Evolutionary conservation across 2,797 vertebrate genomes (phyloP).

Genomic region (Furcifer pardalis): DNA sequence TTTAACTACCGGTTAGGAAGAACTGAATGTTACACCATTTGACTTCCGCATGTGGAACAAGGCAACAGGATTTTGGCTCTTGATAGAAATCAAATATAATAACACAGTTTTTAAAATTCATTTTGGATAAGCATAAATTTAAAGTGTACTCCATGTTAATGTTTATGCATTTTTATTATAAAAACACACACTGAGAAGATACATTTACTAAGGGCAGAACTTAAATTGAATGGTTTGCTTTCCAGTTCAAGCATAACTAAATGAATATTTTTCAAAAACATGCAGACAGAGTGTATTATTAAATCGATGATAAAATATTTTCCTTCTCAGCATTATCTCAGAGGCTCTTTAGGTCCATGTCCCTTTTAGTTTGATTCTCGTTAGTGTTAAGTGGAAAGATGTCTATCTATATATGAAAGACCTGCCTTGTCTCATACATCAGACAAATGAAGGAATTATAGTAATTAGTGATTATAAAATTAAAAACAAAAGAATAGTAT

Average conservation of each 20-base stretch:
- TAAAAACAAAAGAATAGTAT: background rate
- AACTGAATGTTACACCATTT: no score
- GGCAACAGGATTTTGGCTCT: no score
- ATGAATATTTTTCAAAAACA: background rate
- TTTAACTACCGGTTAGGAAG: no score
- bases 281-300: background rate
- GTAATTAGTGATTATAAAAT: slow-evolving; percentile 4
- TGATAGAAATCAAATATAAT: slow-evolving; percentile 11
- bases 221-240: slow-evolving; percentile 10
- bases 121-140: slow-evolving; percentile 14
- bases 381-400: slow-evolving; percentile 17
- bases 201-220: background rate
- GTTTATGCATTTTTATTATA: background rate
- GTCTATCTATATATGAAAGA: background rate
- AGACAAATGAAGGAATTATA: background rate
- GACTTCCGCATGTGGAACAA: no score
- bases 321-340: background rate
- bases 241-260: slow-evolving; percentile 15
- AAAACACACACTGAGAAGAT: slow-evolving; percentile 33
- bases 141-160: slow-evolving; percentile 1
- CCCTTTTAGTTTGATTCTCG: background rate
- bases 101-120: background rate
- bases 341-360: background rate
- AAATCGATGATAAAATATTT: background rate
- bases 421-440: background rate